These are phyloP conservation scores for Ceratina japonica DNA, from an alignment of 1,140 invertebrate genomes.

Conservation along the genomic window DNA sequence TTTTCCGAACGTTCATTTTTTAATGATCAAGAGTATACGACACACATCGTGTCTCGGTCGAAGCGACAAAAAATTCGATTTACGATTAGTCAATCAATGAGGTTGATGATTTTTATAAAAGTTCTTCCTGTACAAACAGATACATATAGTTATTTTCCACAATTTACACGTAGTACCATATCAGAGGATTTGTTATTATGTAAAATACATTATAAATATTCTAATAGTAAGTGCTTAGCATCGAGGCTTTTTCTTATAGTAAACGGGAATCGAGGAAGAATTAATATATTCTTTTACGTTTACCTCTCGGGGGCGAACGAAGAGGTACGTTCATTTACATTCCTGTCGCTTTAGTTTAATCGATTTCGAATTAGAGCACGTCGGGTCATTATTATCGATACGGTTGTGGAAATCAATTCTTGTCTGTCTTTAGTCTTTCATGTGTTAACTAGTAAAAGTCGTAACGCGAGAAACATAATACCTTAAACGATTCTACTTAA, in stretches of 20 bases:
- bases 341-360: conserved; percentile 2
- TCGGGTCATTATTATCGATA: conserved; percentile 6
- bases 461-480: conserved; percentile 43
- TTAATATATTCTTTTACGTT: conserved; percentile 9
- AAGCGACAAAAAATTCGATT: conserved; percentile 27
- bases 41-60: conserved; percentile 17
- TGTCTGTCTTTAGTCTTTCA: conserved; percentile 45
- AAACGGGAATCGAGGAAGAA: background rate
- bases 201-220: conserved; percentile 17
- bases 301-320: background rate
- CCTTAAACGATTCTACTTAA: conserved; percentile 51
- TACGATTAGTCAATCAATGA: conserved; percentile 45
- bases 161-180: conserved; percentile 46
- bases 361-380: conserved; percentile 16
- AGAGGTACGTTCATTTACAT: background rate
- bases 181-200: conserved; percentile 35
- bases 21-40: conserved; percentile 2
- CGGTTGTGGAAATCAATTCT: conserved; percentile 47
- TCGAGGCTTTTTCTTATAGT: background rate
- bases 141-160: conserved; percentile 49
- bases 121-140: conserved; percentile 50
- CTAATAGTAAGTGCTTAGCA: conserved; percentile 13
- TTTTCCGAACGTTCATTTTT: conserved; percentile 41
- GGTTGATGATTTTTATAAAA: conserved; percentile 49
- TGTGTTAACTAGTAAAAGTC: conserved; percentile 41